A percentile compares a stretch with the other conserved stretches of the same genome.
Conservation (phyloP, 2,797 vertebrate genomes). For the Acanthornis magna region DNA sequence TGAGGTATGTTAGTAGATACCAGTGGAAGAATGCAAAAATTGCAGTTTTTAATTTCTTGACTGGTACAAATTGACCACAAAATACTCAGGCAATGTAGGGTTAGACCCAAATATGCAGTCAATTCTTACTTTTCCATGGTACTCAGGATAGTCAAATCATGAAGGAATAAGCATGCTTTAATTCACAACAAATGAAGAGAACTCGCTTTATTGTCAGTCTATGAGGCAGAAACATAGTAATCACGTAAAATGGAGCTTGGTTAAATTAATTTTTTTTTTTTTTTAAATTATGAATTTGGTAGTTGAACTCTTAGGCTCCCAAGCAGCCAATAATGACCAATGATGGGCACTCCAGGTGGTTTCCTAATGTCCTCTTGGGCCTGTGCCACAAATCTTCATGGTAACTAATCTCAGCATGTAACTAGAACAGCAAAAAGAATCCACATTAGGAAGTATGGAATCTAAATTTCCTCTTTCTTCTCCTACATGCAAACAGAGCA, state of each 20-base stretch:
- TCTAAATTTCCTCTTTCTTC: background rate
- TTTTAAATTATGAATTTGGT: background rate
- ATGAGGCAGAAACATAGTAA: background rate
- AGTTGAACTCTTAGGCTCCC: background rate
- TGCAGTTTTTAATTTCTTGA: background rate
- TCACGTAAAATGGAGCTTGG: background rate
- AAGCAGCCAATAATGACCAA: rapidly evolving
- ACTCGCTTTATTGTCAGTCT: background rate
- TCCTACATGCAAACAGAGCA: background rate
- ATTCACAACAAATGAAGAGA: background rate
- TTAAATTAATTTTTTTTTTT: no score
- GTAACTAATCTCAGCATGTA: background rate
- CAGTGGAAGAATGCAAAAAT: background rate
- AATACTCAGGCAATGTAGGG: background rate
- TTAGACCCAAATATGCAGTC: background rate
- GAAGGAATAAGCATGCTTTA: background rate
- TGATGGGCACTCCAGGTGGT: background rate
- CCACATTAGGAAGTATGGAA: background rate
- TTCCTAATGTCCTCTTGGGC: slow-evolving; percentile 1
- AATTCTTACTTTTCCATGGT: background rate
- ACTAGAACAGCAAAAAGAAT: background rate
- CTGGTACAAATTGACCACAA: background rate
- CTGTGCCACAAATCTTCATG: background rate
- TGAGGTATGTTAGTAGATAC: background rate
- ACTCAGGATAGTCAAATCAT: background rate